Evolutionary conservation across 1,140 invertebrate species (phyloP), one percentile per base, ranked within the genome.

Genomic region (Campoletis sonorensis): DNA sequence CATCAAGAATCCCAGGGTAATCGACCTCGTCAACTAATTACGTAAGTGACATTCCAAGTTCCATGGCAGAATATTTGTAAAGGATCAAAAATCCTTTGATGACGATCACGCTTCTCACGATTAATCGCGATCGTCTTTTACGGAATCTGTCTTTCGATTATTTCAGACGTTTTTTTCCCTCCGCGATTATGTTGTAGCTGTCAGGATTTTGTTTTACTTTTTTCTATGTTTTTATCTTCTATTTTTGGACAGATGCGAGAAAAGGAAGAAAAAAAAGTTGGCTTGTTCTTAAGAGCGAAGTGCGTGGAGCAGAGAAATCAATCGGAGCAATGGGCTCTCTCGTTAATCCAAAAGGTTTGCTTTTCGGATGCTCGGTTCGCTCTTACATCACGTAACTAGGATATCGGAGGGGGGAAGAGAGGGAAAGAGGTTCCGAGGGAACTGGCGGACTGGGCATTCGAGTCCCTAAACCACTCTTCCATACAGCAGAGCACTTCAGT

Each of bases 381-480:
- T 77, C 75, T 77, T 77, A 77, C 75, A 64, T 64, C 75, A 58
- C 51, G 75, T 77, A 77, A 77, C 51, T 30, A 2, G 75, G 51
- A 64, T 77, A 77, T 77, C 75, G 27, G 40, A 40, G 18, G 27
- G 49, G 64, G 26, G 16, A 13, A n/a, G 4, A 67, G 83, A 84
- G 83, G 86, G 80, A 86, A 86, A 82, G n/a, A 82, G 83, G 86
- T 85, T 86, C 87, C 87, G 85, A 86, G 87, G 85, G 82, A 82
- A 81, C 81, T n/a, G 86, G 71, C 83, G 82, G 87, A 86, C 89
- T 77, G 75, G 75, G 75, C 75, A 77, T 64, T 77, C 54, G 40
- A 77, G 75, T 77, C 75, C 75, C 75, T 77, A 64, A 77, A 77
- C 75, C 75, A 77, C 75, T 77, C 75, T 77, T 77, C 75, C 75